Evolutionary conservation across 2,113 vertebrate species (phyloP).

Genomic region (Nipponia nippon): DNA sequence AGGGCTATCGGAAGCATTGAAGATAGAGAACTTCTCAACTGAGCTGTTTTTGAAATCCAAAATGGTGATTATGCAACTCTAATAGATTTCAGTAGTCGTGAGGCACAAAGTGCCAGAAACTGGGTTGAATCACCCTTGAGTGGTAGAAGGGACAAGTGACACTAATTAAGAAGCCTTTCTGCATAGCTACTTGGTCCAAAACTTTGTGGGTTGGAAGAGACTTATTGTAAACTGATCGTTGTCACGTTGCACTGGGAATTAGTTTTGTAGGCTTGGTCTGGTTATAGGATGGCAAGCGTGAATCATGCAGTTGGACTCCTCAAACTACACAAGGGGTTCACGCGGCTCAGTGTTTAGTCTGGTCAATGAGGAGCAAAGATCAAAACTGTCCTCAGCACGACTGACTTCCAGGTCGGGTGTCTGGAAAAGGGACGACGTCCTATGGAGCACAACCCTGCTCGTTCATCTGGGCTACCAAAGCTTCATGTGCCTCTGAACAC

Average conservation of each 20-base stretch:
- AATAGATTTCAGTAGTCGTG: not conserved
- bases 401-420: not conserved
- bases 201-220: not conserved
- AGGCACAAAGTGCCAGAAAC: not conserved
- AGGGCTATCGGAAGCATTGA: not conserved
- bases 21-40: not conserved
- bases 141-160: not conserved
- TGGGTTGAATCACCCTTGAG: not conserved
- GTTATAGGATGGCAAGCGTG: not conserved
- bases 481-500: not conserved
- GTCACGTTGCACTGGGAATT: not conserved
- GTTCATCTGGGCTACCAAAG: not conserved
- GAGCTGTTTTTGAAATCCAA: not conserved
- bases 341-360: accelerated
- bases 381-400: not conserved
- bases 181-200: not conserved
- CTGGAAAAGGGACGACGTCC: not conserved
- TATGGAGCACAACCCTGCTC: not conserved
- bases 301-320: not conserved
- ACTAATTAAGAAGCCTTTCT: not conserved
- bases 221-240: not conserved
- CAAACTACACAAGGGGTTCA: not conserved
- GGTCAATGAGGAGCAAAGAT: not conserved
- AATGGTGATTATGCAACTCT: not conserved
- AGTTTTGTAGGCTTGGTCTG: not conserved